Percentiles rank a stretch among this genome's conserved stretches.
Conservation (phyloP, 2,113 vertebrate genomes). For the Elgaria multicarinata region DNA sequence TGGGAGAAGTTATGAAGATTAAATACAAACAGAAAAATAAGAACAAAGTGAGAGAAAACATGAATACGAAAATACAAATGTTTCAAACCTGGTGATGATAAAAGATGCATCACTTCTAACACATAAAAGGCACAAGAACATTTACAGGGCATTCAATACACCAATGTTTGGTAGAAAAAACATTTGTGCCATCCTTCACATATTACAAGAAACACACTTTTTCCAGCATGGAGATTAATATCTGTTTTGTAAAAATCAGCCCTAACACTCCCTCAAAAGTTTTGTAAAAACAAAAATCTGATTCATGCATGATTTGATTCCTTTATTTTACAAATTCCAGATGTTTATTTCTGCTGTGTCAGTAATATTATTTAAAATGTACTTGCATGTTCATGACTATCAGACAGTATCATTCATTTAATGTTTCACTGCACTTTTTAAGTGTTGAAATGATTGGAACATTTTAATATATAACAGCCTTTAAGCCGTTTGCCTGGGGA, state of each 20-base stretch:
- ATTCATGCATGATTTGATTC: neutral
- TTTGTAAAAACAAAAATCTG: neutral
- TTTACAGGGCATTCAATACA: no score
- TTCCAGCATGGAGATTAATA: neutral
- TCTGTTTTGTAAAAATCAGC: neutral
- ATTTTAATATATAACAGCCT: neutral
- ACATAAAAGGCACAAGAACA: neutral
- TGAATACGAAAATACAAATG: neutral
- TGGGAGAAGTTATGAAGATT: neutral
- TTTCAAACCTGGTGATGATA: neutral
- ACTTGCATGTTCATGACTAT: neutral
- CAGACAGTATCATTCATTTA: slow-evolving; percentile 5
- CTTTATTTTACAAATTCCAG: slow-evolving; percentile 7
- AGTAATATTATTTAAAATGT: neutral
- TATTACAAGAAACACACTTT: neutral
- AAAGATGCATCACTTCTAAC: neutral
- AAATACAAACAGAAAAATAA: neutral
- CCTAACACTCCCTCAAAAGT: neutral
- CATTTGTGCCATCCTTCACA: neutral
- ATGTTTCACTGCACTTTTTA: neutral
- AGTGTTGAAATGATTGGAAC: neutral
- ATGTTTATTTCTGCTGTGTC: neutral
- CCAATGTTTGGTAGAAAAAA: neutral
- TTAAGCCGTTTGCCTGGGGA: neutral
- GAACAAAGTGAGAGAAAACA: neutral